Conservation (phyloP, 2,113 vertebrate species). For the Strix aluco region DNA sequence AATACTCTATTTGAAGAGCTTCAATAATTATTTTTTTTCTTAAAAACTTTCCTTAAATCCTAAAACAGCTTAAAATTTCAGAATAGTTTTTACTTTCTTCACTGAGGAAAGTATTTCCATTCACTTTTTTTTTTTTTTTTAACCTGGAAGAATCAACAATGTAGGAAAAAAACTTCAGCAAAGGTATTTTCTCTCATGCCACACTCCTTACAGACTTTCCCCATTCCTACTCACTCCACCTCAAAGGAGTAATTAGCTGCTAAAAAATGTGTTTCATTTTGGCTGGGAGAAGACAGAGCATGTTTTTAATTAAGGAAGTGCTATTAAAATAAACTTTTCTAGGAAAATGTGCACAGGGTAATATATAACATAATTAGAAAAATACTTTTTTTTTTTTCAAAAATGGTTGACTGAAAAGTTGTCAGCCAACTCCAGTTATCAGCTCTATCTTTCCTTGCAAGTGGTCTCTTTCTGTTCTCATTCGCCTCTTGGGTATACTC, state of each 20-base stretch:
- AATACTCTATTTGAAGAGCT: background rate
- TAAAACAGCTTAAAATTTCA: background rate
- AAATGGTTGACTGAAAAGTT: background rate
- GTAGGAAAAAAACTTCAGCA: background rate
- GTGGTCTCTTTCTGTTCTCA: background rate
- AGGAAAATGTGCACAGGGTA: constrained; percentile 12
- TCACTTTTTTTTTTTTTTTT: background rate
- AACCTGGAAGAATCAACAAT: background rate
- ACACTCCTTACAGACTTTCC: background rate
- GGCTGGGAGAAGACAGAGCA: constrained; percentile 45
- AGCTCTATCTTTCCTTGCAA: background rate
- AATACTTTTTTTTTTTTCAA: background rate
- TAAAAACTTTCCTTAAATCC: background rate
- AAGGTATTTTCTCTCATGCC: background rate
- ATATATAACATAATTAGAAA: constrained; percentile 39
- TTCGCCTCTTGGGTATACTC: background rate
- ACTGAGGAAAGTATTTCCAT: background rate
- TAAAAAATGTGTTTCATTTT: constrained; percentile 48
- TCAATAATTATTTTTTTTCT: background rate
- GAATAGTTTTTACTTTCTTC: background rate
- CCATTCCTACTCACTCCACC: background rate
- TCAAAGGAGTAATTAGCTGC: constrained; percentile 52
- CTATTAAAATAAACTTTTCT: constrained; percentile 51
- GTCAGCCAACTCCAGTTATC: background rate
- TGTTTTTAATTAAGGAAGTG: constrained; percentile 60